Percentiles rank a stretch among this genome's conserved stretches.
phyloP scores from a whole-genome alignment of 1,140 invertebrate species.

The Trachymyrmex septentrionalis region DNA sequence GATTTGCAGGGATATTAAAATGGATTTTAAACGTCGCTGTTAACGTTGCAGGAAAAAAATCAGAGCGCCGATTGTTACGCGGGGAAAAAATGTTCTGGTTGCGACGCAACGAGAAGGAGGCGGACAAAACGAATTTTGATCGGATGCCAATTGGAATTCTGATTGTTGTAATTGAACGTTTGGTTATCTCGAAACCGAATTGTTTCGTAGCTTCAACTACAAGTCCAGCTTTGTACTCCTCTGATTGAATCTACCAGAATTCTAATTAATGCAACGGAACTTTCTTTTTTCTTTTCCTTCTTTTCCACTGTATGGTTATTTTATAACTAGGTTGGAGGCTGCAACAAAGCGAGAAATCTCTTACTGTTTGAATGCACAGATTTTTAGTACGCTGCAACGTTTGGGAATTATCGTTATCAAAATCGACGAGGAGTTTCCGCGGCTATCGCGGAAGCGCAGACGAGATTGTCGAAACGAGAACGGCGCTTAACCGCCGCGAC shows the following conservation, averaged over 20 bases:
- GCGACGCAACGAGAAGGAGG: too few relatives aligned
- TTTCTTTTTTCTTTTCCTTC: too few relatives aligned
- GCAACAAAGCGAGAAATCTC: neutral
- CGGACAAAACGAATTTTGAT: too few relatives aligned
- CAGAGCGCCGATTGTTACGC: neutral
- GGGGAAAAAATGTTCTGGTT: too few relatives aligned
- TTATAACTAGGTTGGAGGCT: neutral
- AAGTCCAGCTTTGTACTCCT: too few relatives aligned
- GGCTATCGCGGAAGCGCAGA: constrained; percentile 18
- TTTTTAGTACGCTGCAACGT: neutral
- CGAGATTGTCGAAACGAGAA: constrained; percentile 40
- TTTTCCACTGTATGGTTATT: too few relatives aligned
- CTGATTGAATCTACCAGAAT: too few relatives aligned
- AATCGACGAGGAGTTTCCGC: constrained; percentile 7
- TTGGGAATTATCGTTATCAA: constrained; percentile 20
- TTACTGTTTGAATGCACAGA: neutral
- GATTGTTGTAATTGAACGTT: too few relatives aligned
- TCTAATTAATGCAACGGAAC: too few relatives aligned
- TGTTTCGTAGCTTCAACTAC: too few relatives aligned
- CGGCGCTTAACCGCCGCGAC: neutral
- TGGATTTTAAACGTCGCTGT: neutral
- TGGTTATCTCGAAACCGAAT: too few relatives aligned
- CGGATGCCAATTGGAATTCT: too few relatives aligned
- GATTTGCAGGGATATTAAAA: constrained; percentile 7
- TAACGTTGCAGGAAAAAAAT: neutral